Percentiles rank a stretch among this genome's conserved stretches.
phyloP scores from a whole-genome alignment of 1,140 invertebrate genomes.

The Vanessa tameamea region DNA sequence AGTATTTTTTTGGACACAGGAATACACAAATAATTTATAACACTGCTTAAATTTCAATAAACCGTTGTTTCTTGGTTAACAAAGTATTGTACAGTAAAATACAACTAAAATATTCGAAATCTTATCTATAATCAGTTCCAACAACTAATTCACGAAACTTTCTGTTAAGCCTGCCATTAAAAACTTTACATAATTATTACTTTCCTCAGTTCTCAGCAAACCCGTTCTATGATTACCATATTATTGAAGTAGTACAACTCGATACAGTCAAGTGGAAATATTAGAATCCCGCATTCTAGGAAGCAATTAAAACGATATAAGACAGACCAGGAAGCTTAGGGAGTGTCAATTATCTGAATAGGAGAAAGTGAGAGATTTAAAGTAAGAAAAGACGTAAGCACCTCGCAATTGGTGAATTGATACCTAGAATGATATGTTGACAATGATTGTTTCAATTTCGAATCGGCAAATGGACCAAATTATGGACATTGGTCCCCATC shows the following conservation, averaged over 20 bases:
- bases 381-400: neutral
- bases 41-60: too few relatives aligned
- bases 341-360: neutral
- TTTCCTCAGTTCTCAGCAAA: conserved; percentile 18
- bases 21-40: too few relatives aligned
- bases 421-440: too few relatives aligned
- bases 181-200: conserved; percentile 25
- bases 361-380: conserved; percentile 14
- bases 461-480: too few relatives aligned
- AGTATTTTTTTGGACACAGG: too few relatives aligned
- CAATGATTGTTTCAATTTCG: too few relatives aligned
- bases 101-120: neutral
- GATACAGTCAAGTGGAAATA: conserved; percentile 5
- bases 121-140: neutral
- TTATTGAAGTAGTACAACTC: neutral
- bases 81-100: neutral
- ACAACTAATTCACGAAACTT: neutral
- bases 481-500: too few relatives aligned
- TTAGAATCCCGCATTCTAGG: neutral
- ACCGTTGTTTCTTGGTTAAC: too few relatives aligned
- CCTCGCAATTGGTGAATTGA: too few relatives aligned
- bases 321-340: conserved; percentile 13
- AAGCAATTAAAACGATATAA: conserved; percentile 6
- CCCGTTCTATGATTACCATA: conserved; percentile 22
- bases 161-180: conserved; percentile 16